Evolutionary conservation across 37 sponge, comb jelly and placozoan genomes (phyloP), one percentile per base, ranked within the genome.

Genomic region (Crambe crambe): DNA sequence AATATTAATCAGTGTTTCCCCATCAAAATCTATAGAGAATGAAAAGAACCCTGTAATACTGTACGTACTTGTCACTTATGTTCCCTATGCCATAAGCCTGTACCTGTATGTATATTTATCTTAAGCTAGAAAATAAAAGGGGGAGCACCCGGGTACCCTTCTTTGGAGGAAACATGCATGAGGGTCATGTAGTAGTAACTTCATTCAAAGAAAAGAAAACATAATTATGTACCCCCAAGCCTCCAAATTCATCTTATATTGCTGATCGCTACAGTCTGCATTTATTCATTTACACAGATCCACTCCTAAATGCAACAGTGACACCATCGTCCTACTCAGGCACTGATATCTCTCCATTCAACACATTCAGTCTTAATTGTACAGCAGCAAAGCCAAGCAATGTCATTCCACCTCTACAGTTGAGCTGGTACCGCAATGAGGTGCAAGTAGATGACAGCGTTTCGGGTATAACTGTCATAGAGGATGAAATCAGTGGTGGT

Each of bases 371-470:
- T 72, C 73, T 72, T 17, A 43, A 2, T n/a, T 72, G 73, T 43
- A 72, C 3, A 10, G 73, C 73, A n/a, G 41, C 30, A 2, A 72
- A 44, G 39, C 73, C 73, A 43, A 22, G 25, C 9, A 6, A 2
- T 41, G 54, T 72, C 21, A n/a, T 72, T 43, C 73, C 73, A 72
- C 3, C 73, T 17, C 73, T 72, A 12, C 42, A 72, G 22, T 23
- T 72, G 41, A 72, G 54, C 54, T 72, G 73, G 73, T 72, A 72
- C 54, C 54, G 15, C 54, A 23, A 72, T 20, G 54, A 42, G 27
- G 6, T 43, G 27, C 51, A 72, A 27, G 5, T 72, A 42, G 73
- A 72, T 23, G 22, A 21, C 31, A 72, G 73, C 22, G 22, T 72
- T 12, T 22, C 47, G 23, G 54, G 54, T 9, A 43, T 72, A 9